Percentiles rank a stretch among this genome's conserved stretches.
Evolutionary conservation across 2,888 invertebrate species (phyloP).

Genomic region (Junonia oenone): DNA sequence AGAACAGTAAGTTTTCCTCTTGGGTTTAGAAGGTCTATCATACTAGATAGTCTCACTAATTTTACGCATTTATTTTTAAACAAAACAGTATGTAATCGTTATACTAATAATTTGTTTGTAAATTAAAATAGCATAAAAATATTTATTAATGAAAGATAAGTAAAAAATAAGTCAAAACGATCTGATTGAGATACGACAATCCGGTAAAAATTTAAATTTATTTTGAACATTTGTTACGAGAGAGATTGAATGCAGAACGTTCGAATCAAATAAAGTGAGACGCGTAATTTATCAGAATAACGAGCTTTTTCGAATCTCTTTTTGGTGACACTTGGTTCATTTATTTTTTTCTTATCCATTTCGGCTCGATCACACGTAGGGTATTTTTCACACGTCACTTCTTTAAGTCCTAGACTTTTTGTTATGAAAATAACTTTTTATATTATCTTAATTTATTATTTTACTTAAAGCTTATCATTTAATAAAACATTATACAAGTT

Average conservation of each 20-base stretch:
- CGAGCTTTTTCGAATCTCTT: constrained; percentile 72
- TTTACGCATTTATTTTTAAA: no score
- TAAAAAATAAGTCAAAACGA: neutral
- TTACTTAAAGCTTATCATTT: no score
- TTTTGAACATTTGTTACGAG: constrained; percentile 45
- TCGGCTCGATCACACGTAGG: constrained; percentile 67
- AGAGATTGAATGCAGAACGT: constrained; percentile 43
- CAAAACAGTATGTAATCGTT: no score
- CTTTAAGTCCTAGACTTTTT: constrained; percentile 37
- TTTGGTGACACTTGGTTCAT: constrained; percentile 71
- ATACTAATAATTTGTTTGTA: no score
- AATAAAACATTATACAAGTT: no score
- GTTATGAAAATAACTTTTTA: no score
- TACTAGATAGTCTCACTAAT: no score
- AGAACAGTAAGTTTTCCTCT: no score
- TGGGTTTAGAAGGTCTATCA: no score
- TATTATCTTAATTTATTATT: no score
- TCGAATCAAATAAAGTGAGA: constrained; percentile 57
- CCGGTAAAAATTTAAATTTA: constrained; percentile 22
- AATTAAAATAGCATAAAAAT: no score
- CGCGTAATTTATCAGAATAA: constrained; percentile 72
- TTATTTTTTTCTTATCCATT: constrained; percentile 73
- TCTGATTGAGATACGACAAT: neutral
- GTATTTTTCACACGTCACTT: constrained; percentile 60
- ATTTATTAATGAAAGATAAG: no score